These are phyloP conservation scores for Leiothrix lutea DNA, from an alignment of 2,113 vertebrate genomes.

Conservation along the genomic window DNA sequence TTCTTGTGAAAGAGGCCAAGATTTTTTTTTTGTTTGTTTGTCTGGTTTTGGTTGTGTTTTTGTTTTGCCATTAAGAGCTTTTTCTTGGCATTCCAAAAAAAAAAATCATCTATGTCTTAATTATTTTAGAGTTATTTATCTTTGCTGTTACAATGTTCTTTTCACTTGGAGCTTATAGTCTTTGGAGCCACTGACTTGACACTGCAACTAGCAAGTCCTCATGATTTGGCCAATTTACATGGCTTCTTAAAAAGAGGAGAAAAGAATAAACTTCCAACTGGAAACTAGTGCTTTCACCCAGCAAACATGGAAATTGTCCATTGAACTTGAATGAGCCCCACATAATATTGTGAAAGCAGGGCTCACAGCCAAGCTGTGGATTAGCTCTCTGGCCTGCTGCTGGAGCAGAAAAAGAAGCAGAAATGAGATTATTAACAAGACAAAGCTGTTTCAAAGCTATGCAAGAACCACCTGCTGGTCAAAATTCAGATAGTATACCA, in stretches of 20 bases:
- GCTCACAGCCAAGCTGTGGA: background rate
- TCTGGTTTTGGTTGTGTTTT: no score
- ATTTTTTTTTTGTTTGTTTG: background rate
- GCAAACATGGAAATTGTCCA: background rate
- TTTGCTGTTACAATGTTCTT: background rate
- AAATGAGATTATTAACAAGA: background rate
- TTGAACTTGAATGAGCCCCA: background rate
- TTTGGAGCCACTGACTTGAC: background rate
- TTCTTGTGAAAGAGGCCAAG: background rate
- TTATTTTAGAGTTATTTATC: background rate
- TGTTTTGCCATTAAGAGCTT: background rate
- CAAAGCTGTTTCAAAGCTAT: background rate
- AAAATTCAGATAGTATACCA: background rate
- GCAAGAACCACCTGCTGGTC: background rate
- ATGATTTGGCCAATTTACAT: background rate
- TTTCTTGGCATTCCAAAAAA: background rate
- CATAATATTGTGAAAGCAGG: background rate
- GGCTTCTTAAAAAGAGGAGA: background rate
- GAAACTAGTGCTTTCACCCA: background rate
- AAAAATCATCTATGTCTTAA: no score
- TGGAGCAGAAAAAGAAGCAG: background rate
- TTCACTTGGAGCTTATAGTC: background rate
- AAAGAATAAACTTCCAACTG: background rate
- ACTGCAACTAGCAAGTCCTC: background rate
- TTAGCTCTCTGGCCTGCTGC: background rate